phyloP scores from a whole-genome alignment of 1,140 invertebrate genomes.

The Drosophila chauvacae region DNA sequence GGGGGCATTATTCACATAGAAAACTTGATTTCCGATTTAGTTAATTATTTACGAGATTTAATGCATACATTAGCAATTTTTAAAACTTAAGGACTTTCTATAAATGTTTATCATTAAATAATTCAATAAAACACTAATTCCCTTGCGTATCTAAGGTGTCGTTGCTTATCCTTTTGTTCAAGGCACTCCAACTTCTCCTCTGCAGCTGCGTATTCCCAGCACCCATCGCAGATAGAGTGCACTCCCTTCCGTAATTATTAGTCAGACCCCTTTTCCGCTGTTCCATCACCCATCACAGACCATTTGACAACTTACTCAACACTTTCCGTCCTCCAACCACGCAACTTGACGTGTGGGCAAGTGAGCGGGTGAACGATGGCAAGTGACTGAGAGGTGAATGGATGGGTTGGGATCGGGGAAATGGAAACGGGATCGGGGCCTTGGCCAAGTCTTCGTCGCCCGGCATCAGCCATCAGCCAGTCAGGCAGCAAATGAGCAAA shows the following conservation, averaged over 20 bases:
- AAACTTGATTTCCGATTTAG: neutral
- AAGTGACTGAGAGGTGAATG: slow-evolving; percentile 7
- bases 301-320: slow-evolving; percentile 74
- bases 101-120: neutral
- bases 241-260: slow-evolving; percentile 30
- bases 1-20: neutral
- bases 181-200: neutral
- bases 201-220: neutral
- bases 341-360: slow-evolving; percentile 53
- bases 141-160: neutral
- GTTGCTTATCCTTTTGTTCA: too few relatives aligned
- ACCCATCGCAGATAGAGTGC: slow-evolving; percentile 2
- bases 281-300: slow-evolving; percentile 36
- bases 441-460: slow-evolving; percentile 52
- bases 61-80: neutral
- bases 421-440: neutral
- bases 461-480: slow-evolving; percentile 61
- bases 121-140: neutral
- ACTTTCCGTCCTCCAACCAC: slow-evolving; percentile 32
- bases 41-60: neutral
- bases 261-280: slow-evolving; percentile 16
- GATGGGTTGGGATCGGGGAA: slow-evolving; percentile 1
- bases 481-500: slow-evolving; percentile 75
- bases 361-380: slow-evolving; percentile 15
- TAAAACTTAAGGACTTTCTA: neutral